Percentiles rank a stretch among this genome's conserved stretches.
Conservation (phyloP, 2,888 invertebrate species). For the Plebejus anna region DNA sequence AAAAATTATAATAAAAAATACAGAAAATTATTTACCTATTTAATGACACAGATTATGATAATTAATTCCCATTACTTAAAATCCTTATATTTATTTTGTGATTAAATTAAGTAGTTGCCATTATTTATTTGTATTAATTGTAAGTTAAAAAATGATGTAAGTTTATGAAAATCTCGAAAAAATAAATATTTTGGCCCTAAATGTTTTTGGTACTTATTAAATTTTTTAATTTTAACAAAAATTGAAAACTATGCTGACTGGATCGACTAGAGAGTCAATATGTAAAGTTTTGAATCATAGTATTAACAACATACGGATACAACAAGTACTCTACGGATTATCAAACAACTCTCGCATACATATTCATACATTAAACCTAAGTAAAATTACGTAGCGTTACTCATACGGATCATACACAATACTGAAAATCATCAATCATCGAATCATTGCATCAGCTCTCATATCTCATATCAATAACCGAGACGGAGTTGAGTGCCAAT, state of each 20-base stretch:
- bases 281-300: not conserved
- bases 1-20: no score
- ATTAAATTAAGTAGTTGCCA: no score
- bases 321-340: not conserved
- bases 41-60: no score
- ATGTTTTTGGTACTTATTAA: no score
- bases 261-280: not conserved
- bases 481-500: constrained; percentile 28
- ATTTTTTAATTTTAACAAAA: not conserved
- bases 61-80: no score
- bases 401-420: constrained; percentile 16
- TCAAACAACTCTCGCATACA: not conserved
- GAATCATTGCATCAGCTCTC: constrained; percentile 25
- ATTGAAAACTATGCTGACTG: no score
- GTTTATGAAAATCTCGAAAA: no score
- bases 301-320: not conserved
- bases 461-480: constrained; percentile 31
- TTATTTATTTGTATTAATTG: no score
- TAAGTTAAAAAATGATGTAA: no score
- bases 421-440: constrained; percentile 34
- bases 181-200: no score
- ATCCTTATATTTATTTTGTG: no score
- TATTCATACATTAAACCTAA: not conserved
- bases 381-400: constrained; percentile 15
- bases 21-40: no score